Evolutionary conservation across 2,888 invertebrate genomes (phyloP).

Genomic region (Ligdia adustata): DNA sequence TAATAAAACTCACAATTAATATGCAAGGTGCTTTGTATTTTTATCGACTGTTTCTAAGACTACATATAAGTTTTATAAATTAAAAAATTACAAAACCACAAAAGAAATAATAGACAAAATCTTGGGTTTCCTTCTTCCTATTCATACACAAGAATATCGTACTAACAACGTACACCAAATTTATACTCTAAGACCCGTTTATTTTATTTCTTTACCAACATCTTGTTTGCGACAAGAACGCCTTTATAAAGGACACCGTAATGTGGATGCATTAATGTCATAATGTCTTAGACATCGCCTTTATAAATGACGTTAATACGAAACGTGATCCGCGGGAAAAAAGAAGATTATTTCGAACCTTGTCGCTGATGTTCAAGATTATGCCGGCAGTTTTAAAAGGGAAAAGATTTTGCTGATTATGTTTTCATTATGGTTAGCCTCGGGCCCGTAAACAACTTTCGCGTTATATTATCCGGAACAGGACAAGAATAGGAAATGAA

Average conservation of each 20-base stretch:
- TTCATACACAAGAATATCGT: no score
- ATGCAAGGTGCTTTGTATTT: no score
- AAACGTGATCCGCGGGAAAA: slow-evolving; percentile 38
- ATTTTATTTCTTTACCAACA: neutral
- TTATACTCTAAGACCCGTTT: no score
- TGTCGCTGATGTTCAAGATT: slow-evolving; percentile 4
- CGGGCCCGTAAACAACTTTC: neutral
- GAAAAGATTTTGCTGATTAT: slow-evolving; percentile 3
- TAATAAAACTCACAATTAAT: no score
- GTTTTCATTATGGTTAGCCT: slow-evolving; percentile 6
- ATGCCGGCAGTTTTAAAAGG: slow-evolving; percentile 1
- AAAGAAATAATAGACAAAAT: no score
- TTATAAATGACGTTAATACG: slow-evolving; percentile 45
- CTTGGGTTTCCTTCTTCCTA: no score
- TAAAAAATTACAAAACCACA: no score
- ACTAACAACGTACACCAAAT: no score
- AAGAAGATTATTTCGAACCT: slow-evolving; percentile 12
- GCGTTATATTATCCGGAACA: neutral
- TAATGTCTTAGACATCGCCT: slow-evolving; percentile 38
- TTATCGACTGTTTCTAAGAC: no score
- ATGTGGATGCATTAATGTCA: slow-evolving; percentile 20
- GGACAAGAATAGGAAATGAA: neutral
- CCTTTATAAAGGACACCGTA: slow-evolving; percentile 14
- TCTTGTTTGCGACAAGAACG: slow-evolving; percentile 2
- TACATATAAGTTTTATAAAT: no score